phyloP scores from a whole-genome alignment of 1,140 invertebrate genomes.

The Hestina assimilis region DNA sequence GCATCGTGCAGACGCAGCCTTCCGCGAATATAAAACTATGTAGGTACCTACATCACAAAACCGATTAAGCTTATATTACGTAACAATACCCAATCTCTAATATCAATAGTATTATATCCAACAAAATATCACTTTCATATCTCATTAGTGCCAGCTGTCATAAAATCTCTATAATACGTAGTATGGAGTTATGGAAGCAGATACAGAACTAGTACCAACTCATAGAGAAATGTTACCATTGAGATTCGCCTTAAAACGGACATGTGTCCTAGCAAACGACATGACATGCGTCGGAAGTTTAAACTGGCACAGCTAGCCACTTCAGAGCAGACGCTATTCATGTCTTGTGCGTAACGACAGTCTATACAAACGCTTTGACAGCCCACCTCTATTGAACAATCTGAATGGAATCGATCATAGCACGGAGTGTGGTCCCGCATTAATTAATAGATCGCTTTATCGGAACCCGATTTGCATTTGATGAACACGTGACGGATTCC shows the following conservation, averaged over 20 bases:
- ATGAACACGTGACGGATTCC: conserved; percentile 37
- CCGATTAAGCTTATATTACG: too few species aligned
- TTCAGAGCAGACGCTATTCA: conserved; percentile 66
- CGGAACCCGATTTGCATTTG: conserved; percentile 47
- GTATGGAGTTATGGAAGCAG: too few species aligned
- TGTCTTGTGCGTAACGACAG: conserved; percentile 45
- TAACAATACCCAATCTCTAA: too few species aligned
- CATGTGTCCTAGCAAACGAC: conserved; percentile 34
- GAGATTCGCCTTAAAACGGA: conserved; percentile 24
- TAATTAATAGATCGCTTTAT: conserved; percentile 62
- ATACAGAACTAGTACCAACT: conserved; percentile 2
- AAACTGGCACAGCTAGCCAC: conserved; percentile 51
- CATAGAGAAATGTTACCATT: conserved; percentile 13
- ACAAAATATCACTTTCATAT: too few species aligned
- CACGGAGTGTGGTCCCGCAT: conserved; percentile 60
- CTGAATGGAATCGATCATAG: conserved; percentile 48
- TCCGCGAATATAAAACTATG: too few species aligned
- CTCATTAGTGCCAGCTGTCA: too few species aligned
- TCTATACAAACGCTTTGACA: conserved; percentile 56
- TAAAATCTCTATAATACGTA: too few species aligned
- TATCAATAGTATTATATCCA: too few species aligned
- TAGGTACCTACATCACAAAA: too few species aligned
- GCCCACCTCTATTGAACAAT: conserved; percentile 57
- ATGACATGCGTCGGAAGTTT: conserved; percentile 55
- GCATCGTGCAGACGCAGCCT: too few species aligned